These are phyloP conservation scores for Willisornis vidua DNA, from an alignment of 2,113 vertebrate species.

Conservation along the genomic window DNA sequence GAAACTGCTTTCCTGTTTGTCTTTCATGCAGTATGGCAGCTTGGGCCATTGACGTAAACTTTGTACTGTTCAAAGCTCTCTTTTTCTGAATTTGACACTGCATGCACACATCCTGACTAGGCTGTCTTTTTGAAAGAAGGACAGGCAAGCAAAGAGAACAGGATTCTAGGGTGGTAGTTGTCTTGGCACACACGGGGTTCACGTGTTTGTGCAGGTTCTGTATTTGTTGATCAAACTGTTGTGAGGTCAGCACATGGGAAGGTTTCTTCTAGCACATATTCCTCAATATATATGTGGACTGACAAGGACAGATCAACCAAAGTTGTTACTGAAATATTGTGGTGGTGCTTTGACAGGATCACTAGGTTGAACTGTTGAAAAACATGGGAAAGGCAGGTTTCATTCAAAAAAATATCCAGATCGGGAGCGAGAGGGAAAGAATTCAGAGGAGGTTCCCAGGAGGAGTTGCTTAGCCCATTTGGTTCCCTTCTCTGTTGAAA, in stretches of 20 bases:
- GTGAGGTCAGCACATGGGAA: not conserved
- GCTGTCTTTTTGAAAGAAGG: not conserved
- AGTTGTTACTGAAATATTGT: not conserved
- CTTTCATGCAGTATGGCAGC: not conserved
- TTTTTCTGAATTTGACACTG: not conserved
- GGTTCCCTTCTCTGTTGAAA: not conserved
- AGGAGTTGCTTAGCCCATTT: not conserved
- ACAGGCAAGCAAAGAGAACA: not conserved
- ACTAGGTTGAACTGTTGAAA: not conserved
- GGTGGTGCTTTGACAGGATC: not conserved
- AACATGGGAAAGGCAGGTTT: not conserved
- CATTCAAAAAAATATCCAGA: not conserved
- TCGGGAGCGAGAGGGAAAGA: not conserved
- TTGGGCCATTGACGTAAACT: conserved; percentile 19
- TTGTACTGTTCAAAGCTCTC: not conserved
- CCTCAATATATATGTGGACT: not conserved
- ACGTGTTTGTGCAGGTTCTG: not conserved
- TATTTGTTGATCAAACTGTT: not conserved
- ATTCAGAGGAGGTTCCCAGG: not conserved
- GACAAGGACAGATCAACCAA: not conserved
- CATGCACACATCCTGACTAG: not conserved
- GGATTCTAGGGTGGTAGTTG: not conserved
- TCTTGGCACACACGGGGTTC: not conserved
- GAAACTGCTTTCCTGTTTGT: conserved; percentile 60
- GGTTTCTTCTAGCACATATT: not conserved